Percentiles rank a stretch among this genome's conserved stretches.
Conservation (phyloP, 2,888 invertebrate genomes). For the Acutogordius australiensis region DNA sequence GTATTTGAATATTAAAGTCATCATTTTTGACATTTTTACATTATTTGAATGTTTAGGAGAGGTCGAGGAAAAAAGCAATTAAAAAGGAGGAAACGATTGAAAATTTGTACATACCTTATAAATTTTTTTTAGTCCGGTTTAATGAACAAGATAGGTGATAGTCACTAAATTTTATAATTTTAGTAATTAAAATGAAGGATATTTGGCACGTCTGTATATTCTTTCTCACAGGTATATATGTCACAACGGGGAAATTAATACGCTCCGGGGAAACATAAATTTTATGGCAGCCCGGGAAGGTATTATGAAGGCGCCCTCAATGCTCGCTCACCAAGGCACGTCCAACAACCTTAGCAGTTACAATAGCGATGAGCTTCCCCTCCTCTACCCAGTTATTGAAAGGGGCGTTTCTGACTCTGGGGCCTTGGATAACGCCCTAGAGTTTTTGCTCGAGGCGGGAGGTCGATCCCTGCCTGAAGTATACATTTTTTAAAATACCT, state of each 20-base stretch:
- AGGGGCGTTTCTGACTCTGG: constrained; percentile 91
- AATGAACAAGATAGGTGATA: too few species aligned
- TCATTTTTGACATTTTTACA: too few species aligned
- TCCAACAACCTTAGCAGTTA: too few species aligned
- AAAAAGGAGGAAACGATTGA: too few species aligned
- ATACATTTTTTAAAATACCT: constrained; percentile 14
- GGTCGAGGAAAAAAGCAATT: too few species aligned
- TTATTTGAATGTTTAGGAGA: too few species aligned
- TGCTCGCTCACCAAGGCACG: too few species aligned
- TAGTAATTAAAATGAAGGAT: background rate
- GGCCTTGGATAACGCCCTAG: constrained; percentile 79
- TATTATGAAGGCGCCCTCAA: constrained; percentile 55
- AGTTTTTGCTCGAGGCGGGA: constrained; percentile 76
- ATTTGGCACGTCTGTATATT: too few species aligned
- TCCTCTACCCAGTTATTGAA: constrained; percentile 81
- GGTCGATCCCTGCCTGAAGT: constrained; percentile 56
- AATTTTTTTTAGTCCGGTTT: too few species aligned
- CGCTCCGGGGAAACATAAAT: constrained; percentile 84
- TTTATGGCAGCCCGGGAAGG: constrained; percentile 94
- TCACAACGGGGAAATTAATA: constrained; percentile 98
- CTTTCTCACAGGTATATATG: constrained; percentile 12
- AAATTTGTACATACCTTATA: too few species aligned
- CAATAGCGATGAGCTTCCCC: constrained; percentile 52
- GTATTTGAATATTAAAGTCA: too few species aligned
- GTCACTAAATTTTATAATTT: background rate